Evolutionary conservation across 2,888 invertebrate genomes (phyloP).

Genomic region (Ichneumoninae sp.): DNA sequence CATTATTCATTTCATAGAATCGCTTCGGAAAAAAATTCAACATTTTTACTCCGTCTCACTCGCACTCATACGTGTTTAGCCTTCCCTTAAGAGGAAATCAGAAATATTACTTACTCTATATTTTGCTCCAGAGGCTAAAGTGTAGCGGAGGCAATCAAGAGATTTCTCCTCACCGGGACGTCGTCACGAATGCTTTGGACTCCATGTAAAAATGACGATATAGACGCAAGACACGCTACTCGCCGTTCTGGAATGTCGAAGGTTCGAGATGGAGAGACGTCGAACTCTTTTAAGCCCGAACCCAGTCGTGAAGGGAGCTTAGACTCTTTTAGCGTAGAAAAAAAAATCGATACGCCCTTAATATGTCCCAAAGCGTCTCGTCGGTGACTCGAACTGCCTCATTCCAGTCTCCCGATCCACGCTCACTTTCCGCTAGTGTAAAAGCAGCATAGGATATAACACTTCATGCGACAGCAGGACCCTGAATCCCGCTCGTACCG

Average conservation of each 20-base stretch:
- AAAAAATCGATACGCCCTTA: constrained; percentile 62
- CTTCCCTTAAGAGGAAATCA: neutral
- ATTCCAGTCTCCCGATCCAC: constrained; percentile 25
- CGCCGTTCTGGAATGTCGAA: constrained; percentile 33
- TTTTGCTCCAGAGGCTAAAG: neutral
- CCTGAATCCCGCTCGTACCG: constrained; percentile 41
- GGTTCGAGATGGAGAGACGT: constrained; percentile 41
- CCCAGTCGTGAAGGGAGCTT: constrained; percentile 58
- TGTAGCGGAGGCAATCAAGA: neutral
- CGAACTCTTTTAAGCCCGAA: constrained; percentile 49
- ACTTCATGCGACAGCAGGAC: constrained; percentile 12
- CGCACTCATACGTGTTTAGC: no score
- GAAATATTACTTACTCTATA: constrained; percentile 1
- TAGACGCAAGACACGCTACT: neutral
- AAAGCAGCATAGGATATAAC: constrained; percentile 24
- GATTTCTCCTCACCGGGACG: neutral
- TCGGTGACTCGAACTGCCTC: constrained; percentile 56
- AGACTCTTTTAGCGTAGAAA: constrained; percentile 65
- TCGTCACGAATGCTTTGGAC: constrained; percentile 2
- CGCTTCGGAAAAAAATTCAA: no score
- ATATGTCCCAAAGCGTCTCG: constrained; percentile 61
- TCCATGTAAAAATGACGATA: constrained; percentile 6
- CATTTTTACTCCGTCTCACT: no score
- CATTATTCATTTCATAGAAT: no score
- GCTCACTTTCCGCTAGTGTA: constrained; percentile 15